A percentile compares a stretch with the other conserved stretches of the same genome.
These are phyloP conservation scores for Ptychobarbus kaznakovi DNA, from an alignment of 2,797 vertebrate species.

Conservation along the genomic window DNA sequence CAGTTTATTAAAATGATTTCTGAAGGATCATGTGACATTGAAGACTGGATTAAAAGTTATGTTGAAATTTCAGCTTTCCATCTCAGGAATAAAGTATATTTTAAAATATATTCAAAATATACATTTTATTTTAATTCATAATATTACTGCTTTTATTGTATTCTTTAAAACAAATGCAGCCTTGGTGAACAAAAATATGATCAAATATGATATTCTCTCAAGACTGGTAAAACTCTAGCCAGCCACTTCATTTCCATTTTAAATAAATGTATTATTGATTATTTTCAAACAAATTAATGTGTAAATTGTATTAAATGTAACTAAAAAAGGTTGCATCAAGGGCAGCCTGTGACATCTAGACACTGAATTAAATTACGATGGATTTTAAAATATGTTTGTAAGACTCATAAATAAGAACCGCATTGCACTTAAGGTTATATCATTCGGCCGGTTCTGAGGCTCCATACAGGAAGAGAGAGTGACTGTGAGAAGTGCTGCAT, in stretches of 20 bases:
- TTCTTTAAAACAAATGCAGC: background rate
- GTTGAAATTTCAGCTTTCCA: background rate
- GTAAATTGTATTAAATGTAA: background rate
- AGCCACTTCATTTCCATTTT: background rate
- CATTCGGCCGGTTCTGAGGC: background rate
- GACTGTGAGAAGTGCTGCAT: constrained; percentile 12
- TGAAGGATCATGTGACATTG: background rate
- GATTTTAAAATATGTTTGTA: background rate
- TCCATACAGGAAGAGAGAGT: background rate
- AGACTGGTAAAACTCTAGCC: background rate
- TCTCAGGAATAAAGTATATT: background rate
- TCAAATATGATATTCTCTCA: background rate
- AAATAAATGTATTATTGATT: background rate
- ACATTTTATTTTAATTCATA: background rate
- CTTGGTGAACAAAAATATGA: background rate
- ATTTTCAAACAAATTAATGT: background rate
- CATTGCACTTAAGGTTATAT: background rate
- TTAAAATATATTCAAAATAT: background rate
- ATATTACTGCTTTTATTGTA: background rate
- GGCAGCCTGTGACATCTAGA: background rate
- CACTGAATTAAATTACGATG: background rate
- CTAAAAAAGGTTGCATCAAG: background rate
- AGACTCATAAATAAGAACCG: background rate
- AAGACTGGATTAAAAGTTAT: background rate
- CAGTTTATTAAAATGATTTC: background rate